Evolutionary conservation across 2,888 invertebrate genomes (phyloP).

Genomic region (Diarsia dahlii): DNA sequence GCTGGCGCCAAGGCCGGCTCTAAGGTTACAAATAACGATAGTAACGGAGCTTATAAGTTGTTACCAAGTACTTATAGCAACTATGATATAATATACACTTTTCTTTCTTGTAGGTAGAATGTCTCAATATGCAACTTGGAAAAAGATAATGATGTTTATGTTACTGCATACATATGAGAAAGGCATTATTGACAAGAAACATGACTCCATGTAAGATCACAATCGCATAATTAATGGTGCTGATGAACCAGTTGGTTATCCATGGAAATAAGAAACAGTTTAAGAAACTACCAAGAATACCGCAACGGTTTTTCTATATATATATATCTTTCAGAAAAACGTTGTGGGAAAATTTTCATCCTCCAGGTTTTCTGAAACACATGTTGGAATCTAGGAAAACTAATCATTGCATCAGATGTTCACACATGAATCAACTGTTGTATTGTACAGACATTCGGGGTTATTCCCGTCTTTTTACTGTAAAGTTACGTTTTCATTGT

Average conservation of each 20-base stretch:
- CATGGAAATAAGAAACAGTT: not conserved
- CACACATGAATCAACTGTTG: constrained; percentile 26
- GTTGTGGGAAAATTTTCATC: not conserved
- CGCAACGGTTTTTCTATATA: not conserved
- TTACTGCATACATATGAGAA: not conserved
- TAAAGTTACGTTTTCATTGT: constrained; percentile 23
- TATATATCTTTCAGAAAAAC: not conserved
- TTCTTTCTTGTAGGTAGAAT: constrained; percentile 23
- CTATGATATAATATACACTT: constrained; percentile 52
- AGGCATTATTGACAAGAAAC: not conserved
- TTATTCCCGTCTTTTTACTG: constrained; percentile 18
- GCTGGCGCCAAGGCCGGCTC: constrained; percentile 76
- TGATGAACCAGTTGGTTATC: not conserved
- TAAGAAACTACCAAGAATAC: not conserved
- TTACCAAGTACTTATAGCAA: constrained; percentile 45
- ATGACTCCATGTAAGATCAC: not conserved
- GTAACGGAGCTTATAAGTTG: constrained; percentile 65
- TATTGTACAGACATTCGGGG: constrained; percentile 16
- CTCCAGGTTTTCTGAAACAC: not conserved
- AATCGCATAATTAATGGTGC: no score
- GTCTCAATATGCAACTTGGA: not conserved
- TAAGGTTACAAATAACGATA: constrained; percentile 80
- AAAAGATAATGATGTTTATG: not conserved
- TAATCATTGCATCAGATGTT: constrained; percentile 31
- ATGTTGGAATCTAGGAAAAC: constrained; percentile 24